These are phyloP conservation scores for Aptenodytes forsteri DNA, from an alignment of 2,113 vertebrate species.

Conservation along the genomic window DNA sequence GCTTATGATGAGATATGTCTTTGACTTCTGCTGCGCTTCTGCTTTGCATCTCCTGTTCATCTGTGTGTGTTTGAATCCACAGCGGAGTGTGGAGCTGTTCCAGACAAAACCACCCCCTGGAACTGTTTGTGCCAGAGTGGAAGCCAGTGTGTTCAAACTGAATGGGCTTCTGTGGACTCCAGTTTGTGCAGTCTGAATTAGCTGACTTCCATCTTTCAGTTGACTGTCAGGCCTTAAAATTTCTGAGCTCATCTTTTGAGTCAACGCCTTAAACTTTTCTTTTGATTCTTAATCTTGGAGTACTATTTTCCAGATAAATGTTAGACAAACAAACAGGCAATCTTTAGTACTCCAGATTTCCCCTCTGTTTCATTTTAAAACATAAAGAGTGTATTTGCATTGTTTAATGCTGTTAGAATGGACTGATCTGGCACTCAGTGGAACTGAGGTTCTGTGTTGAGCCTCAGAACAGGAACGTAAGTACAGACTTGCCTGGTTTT, in stretches of 20 bases:
- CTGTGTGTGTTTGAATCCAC: neutral
- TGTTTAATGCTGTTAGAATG: neutral
- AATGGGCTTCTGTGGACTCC: neutral
- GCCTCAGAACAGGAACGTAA: neutral
- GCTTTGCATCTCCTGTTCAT: neutral
- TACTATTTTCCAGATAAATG: neutral
- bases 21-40: neutral
- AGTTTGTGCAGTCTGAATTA: neutral
- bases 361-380: neutral
- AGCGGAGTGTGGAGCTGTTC: neutral
- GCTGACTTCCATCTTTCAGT: neutral
- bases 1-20: neutral
- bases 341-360: neutral
- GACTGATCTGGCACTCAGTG: neutral
- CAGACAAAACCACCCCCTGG: neutral
- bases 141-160: neutral
- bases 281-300: neutral
- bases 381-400: neutral
- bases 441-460: neutral
- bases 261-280: neutral
- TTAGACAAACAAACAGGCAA: neutral
- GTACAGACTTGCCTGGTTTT: neutral
- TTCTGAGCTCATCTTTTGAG: neutral
- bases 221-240: neutral
- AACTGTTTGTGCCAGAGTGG: neutral